Percentiles rank a stretch among this genome's conserved stretches.
Conservation (phyloP, 2,888 invertebrate species). For the Trissolcus japonicus region DNA sequence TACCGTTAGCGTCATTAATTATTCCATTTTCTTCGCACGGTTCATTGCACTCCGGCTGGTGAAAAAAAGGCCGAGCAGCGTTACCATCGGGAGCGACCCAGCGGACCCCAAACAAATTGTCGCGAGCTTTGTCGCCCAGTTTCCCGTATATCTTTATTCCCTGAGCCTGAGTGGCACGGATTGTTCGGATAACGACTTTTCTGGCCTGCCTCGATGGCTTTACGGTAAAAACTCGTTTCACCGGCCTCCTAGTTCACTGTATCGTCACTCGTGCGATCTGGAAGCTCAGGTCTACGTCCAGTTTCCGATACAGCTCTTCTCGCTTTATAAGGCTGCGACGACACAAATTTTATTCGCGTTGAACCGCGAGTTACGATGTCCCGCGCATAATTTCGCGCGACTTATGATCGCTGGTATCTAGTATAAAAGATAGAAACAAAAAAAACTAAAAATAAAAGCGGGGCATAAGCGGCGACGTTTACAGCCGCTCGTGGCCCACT, state of each 20-base stretch:
- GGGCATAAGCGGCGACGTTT: conserved; percentile 8
- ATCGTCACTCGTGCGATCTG: conserved; percentile 51
- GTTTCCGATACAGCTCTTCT: conserved; percentile 48
- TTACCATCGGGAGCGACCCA: not conserved
- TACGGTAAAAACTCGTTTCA: conserved; percentile 71
- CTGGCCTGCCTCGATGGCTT: conserved; percentile 60
- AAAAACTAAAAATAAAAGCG: not conserved
- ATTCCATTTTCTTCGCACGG: conserved; percentile 27
- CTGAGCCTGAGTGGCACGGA: conserved; percentile 30
- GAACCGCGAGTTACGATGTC: conserved; percentile 8
- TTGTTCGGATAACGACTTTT: conserved; percentile 59
- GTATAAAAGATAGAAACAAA: not conserved
- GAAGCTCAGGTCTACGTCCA: conserved; percentile 38
- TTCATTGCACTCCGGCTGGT: conserved; percentile 20
- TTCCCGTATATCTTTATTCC: conserved; percentile 32
- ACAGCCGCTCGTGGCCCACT: not conserved
- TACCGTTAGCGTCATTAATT: conserved; percentile 39
- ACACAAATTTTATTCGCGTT: conserved; percentile 52
- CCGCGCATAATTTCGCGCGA: conserved; percentile 14
- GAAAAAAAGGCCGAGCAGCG: not conserved
- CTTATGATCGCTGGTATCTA: not conserved
- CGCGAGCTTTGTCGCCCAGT: not conserved
- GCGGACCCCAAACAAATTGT: conserved; percentile 12
- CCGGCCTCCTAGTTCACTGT: conserved; percentile 56
- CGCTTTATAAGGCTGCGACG: conserved; percentile 44